Evolutionary conservation across 2,113 vertebrate genomes (phyloP), one percentile per base, ranked within the genome.

Genomic region (Halcyon malimbica): DNA sequence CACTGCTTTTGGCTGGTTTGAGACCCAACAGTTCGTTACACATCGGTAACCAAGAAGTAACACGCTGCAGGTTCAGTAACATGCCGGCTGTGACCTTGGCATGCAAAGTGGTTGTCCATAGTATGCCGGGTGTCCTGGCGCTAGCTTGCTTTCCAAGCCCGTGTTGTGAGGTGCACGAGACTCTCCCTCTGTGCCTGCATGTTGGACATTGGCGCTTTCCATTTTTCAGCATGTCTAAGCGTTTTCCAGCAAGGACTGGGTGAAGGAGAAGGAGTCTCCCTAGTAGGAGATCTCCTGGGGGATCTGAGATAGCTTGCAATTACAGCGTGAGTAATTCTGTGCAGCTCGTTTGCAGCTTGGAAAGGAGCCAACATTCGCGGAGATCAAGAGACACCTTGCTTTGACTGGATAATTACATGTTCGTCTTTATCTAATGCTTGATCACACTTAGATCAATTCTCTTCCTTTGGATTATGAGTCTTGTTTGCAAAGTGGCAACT

Each of bases 391-490:
- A 91, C 85, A 87, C 89, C 74, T 93, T 89, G 95, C 94, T 96
- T 96, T 96, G 96, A 93, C 81, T 92, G 88, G 46, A 41, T 95
- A 96, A 95, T 96, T 95, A 50, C 14, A 39, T 31, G 88, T 91
- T 96, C 41, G 0, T 88, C 93, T 95, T 86, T 70, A 46, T 57
- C 77, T 88, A 83, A 67, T 56, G 90, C 94, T 92, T 94, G 85
- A 93, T 94, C 95, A 86, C 86, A 73, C 83, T 29, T 23, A 75
- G 91, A 96, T 92, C 86, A 86, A 29, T 89, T 87, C 74, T 88
- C 74, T 68, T 68, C 82, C 79, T 81, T 65, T 24, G 4, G 15
- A 18, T 26, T 60, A 41, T 39, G 87, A 83, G 57, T 13, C 54
- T 28, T 59, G 59, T 90, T 78, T 64, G 95, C 69, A 59, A 71